Evolutionary conservation across 2,113 vertebrate genomes (phyloP), one percentile per base, ranked within the genome.

Genomic region (Nerophis ophidion): DNA sequence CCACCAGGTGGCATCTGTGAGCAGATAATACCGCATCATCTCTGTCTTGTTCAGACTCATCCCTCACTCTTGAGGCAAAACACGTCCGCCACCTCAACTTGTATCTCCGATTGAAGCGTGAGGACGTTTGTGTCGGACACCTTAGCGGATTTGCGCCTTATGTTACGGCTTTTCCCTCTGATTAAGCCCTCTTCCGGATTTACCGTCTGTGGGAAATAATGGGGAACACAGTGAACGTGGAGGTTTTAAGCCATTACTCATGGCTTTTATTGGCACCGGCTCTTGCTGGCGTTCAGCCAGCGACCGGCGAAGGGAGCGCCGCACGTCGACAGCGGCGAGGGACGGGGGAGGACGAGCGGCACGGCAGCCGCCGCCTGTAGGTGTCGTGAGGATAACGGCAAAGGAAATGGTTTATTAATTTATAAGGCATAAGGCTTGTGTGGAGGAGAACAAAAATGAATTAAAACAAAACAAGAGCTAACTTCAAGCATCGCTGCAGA

Each of bases 211-310:
- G 78, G 77, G 73, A 81, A 88, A 85, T 85, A 86, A 86, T 86
- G 80, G 83, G 83, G 83, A 86, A 81, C 79, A 80, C 70, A 76
- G 78, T 52, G 75, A 85, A 86, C 79, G 84, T 83, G 76, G 78
- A 84, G 72, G 80, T 84, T 88, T 86, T 77, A 79, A 81, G 65
- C 81, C 82, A 82, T 86, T 85, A 86, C 84, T 86, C 83, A 85
- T 73, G 70, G 75, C 71, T 85, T 86, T 85, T 86, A 86, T 85
- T 88, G 83, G 84, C 82, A 82, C 73, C 64, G 77, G 78, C 75
- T 71, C 56, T 71, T 75, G 71, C 79, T 86, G 86, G 86, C 84
- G 33, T 38, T 9, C 16, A 67, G 77, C 84, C 84, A 84, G 73
- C 80, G 83, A 88, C 81, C 81, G 83, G 84, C 80, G 77, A 84